A percentile compares a stretch with the other conserved stretches of the same genome.
phyloP scores from a whole-genome alignment of 2,797 vertebrate species.

The Anguilla obscura region DNA sequence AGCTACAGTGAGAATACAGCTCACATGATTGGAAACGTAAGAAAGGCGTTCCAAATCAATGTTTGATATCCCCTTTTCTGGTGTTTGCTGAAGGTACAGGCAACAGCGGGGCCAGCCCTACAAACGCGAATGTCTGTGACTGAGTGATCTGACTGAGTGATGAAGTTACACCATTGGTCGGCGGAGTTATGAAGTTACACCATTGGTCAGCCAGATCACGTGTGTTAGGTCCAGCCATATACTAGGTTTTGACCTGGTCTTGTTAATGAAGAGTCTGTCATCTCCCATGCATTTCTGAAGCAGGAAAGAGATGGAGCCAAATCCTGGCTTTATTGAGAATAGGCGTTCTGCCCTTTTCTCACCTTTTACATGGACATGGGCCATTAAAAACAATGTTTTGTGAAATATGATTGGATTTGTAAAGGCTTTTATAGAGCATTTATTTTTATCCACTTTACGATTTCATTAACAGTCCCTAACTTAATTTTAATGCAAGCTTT shows the following conservation, averaged over 20 bases:
- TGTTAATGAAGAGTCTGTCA: background rate
- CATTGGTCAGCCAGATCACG: too few species aligned
- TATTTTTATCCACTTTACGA: conserved; percentile 5
- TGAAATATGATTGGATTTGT: background rate
- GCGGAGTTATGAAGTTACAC: too few species aligned
- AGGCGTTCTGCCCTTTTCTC: background rate
- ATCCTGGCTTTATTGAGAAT: background rate
- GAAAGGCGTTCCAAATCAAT: background rate
- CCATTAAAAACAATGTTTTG: conserved; percentile 2
- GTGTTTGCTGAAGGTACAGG: background rate
- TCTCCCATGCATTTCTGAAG: background rate
- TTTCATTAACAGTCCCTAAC: conserved; percentile 1
- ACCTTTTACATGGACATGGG: background rate
- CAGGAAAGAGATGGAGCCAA: background rate
- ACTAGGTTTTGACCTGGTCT: background rate
- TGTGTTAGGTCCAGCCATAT: too few species aligned
- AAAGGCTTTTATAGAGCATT: background rate
- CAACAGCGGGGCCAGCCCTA: too few species aligned
- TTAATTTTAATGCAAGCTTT: background rate
- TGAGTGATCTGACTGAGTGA: too few species aligned
- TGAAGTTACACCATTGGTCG: too few species aligned
- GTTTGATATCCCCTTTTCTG: background rate
- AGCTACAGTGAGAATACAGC: background rate
- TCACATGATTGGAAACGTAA: background rate
- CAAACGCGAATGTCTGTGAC: too few species aligned